Evolutionary conservation across 2,888 invertebrate species (phyloP), one percentile per base, ranked within the genome.

Genomic region (Drosophila neonasuta): DNA sequence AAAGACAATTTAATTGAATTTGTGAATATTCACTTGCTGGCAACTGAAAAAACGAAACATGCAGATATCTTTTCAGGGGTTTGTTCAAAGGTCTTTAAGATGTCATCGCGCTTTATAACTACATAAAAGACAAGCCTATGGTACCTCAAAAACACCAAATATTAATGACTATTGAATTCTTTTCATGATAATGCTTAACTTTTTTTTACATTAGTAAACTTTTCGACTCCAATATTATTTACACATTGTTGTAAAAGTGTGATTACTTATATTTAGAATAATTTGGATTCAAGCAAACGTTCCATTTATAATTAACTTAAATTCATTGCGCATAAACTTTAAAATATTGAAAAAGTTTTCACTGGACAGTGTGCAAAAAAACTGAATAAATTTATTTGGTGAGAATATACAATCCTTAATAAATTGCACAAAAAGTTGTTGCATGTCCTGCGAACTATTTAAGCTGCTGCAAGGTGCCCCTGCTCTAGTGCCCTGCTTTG

Each of bases 1-100:
- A 45, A 36, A 29, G 15, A 32, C 29, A 63, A 58, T 59, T 58
- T 69, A 64, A 74, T 64, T 54, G 52, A 36, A 24, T 48, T 63
- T 7, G 24, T 41, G 50, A n/a, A 15, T 17, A 41, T 46, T 45
- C 51, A 46, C 24, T 48, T 9, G 7, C 34, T 24, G 1, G 24
- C 5, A 24, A 24, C 24, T 24, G 6, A 6, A 24, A 1, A 24
- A 24, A 24, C 24, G 0, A 24, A 24, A 24, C 6, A 24, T 6
- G 24, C 24, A 24, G 24, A 24, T 24, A 24, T 24, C 2, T 24
- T 6, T 24, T 24, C 4, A 24, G 5, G 5, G 24, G 24, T 24
- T 24, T 24, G 24, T 20, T 20, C 20, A 20, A 20, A 20, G 1
- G 5, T 24, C 4, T 24, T 24, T 24, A 5, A 24, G 24, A 24